Base-by-base conservation (phyloP, 2,888 invertebrate genomes). In the Serripes groenlandicus region DNA sequence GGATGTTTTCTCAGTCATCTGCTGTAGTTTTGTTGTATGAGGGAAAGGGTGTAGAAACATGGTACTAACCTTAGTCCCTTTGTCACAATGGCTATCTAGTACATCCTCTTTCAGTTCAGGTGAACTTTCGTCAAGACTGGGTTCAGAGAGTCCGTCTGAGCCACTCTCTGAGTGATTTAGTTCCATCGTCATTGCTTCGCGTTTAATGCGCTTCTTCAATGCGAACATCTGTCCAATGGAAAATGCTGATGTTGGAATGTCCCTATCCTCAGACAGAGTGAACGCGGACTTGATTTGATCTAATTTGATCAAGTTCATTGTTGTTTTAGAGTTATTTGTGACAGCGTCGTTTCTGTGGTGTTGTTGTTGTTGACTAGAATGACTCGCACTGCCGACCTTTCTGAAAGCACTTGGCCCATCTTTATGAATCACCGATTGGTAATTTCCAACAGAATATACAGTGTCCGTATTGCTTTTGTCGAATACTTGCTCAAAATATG, bases 201-300 rank as follows among this genome's bases (percentile, higher is more conserved):
- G 82, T 79, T 91, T 90, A 34, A 90, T 82, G 15, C 91, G 79
- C 72, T 90, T 91, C 78, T 90, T 90, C 34, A 90, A 73, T 1
- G 92, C 89, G 76, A 89, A 90, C 85, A 90, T 88, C 70, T 90
- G 89, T 54, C 90, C 90, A 4, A 90, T 71, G 26, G 89, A 85
- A 11, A 83, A 83, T 15, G 86, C 82, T 11, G 75, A 81, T 42
- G 70, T 28, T n/a, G 83, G 76, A 69, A 83, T 79, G 52, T 76
- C 70, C 26, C 37, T 58, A 32, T 83, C 83, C 49, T 75, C 78
- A 0, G 87, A 72, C 52, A 88, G 81, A 0, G 85, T 81, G 73
- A 90, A 91, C 34, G 89, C 91, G n/a, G 91, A 91, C 62, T 89
- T 87, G 23, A 91, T 91, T 79, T 91, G 90, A 81, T 90, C 89